Conservation (phyloP, 2,888 invertebrate species). For the Tetragonisca angustula region DNA sequence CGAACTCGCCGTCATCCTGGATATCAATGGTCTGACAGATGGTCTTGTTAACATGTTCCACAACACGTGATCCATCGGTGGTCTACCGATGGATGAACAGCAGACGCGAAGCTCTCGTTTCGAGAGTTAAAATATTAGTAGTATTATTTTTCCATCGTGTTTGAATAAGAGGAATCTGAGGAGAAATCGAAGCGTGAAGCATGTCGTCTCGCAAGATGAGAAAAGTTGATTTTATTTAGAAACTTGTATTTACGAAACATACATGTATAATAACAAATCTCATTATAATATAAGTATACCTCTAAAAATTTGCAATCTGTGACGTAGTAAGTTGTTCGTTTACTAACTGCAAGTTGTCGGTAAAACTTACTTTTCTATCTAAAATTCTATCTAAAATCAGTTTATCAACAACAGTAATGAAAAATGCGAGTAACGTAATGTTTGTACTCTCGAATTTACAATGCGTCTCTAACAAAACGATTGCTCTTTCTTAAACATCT, state of each 20-base stretch:
- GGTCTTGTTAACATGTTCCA: slow-evolving; percentile 25
- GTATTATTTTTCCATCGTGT: not conserved
- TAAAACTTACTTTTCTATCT: not conserved
- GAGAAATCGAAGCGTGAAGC: not conserved
- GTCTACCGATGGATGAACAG: not conserved
- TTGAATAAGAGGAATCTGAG: not conserved
- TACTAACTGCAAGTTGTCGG: not conserved
- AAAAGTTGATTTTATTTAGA: no score
- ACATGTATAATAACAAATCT: no score
- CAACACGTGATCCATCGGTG: not conserved
- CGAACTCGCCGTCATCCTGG: slow-evolving; percentile 12
- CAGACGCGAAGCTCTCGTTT: not conserved
- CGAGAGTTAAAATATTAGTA: not conserved
- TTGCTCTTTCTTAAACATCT: not conserved
- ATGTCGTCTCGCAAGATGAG: not conserved
- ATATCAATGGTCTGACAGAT: slow-evolving; percentile 20
- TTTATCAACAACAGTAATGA: not conserved
- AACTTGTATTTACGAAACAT: no score
- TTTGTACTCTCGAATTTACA: not conserved
- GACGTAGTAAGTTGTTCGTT: not conserved
- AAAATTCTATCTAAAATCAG: not conserved
- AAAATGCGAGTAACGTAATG: not conserved
- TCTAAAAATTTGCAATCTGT: no score
- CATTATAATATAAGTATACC: no score
- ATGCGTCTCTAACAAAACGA: no score